Evolutionary conservation across 2,113 vertebrate species (phyloP), one percentile per base, ranked within the genome.

Genomic region (Tachysurus vachellii): DNA sequence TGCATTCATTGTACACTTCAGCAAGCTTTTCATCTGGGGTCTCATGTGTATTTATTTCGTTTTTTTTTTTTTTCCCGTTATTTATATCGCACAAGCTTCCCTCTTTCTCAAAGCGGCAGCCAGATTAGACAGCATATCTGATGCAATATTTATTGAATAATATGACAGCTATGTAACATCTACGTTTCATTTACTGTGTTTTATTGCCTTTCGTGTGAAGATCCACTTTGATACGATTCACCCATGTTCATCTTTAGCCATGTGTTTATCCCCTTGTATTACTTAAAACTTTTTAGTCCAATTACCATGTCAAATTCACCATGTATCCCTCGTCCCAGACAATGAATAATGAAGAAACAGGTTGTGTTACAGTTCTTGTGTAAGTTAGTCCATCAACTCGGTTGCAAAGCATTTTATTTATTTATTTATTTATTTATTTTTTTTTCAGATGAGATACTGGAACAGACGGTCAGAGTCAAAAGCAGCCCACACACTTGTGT

Each of bases 401-500:
- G 36, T 82, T 54, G 26, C 81, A 64, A 80, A 87, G 53, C 84
- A 19, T 75, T 16, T 80, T 23, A 0, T 21, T 57, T 31, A 16
- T 79, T 36, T 28, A 0, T 50, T 50, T 50, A n/a, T 50, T 50
- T 50, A 50, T 50, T 50, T 7, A 3, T 57, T n/a, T 77, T 16
- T n/a, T 56, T 36, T 57, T 59, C 21, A 57, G 80, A 85, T 77
- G 44, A 87, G 61, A 88, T 59, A 56, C 76, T 86, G 26, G 79
- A 93, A 88, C 94, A 94, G 94, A 94, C 94, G 93, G 93, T 93
- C 47, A 17, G 90, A 89, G 90, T 86, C 85, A 80, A 88, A 90
- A 90, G 77, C 90, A 89, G 76, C 88, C 86, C 89, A 26, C 85
- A 75, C 92, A 91, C 90, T 88, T 92, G 85, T 81, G 28, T 14